Base-by-base conservation (phyloP, 1,140 invertebrate species). In the Spodoptera litura region DNA sequence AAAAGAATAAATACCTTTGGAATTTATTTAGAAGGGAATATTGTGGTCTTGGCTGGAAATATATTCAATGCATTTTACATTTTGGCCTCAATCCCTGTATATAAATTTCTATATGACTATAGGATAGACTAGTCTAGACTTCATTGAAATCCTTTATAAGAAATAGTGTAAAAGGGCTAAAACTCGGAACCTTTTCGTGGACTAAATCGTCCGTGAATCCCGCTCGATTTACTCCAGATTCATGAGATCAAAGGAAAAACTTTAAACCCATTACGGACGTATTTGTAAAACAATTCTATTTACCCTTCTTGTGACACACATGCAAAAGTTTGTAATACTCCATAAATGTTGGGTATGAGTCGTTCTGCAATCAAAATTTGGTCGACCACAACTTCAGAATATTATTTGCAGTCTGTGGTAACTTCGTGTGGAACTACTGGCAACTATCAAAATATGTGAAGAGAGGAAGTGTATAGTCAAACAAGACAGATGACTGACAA, bases 271-370 rank as follows among this genome's bases (percentile, higher is more conserved):
- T 68, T 25, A 31, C 31, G 31, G 1, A 52, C 49, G 20, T 27
- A 13, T 53, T 51, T 52, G 64, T 68, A n/a, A 68, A 68, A 68
- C 64, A 68, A 68, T 68, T 68, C 52, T 53, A 44, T 68, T 53
- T n/a, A 20, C n/a, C 15, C 5, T 27, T 53, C 25, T 52, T 53
- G 9, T 10, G 61, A 52, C 27, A 52, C 61, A 10, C 10, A 53
- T 27, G 49, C 3, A 20, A 8, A 68, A 52, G 44, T 68, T 68
- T 9, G 62, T 20, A 25, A 31, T 27, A 68, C 64, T 68, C 20
- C 49, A 68, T 51, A 51, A 51, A 66, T 66, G 61, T 64, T 64
- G 35, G 44, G 44, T 44, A 52, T 51, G 64, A 27, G 64, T 51
- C 49, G 49, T 49, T 49, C 15, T 49, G 10, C 49, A 53, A 52